Base-by-base conservation (phyloP, 1,140 invertebrate species). In the Anastatus disparis region DNA sequence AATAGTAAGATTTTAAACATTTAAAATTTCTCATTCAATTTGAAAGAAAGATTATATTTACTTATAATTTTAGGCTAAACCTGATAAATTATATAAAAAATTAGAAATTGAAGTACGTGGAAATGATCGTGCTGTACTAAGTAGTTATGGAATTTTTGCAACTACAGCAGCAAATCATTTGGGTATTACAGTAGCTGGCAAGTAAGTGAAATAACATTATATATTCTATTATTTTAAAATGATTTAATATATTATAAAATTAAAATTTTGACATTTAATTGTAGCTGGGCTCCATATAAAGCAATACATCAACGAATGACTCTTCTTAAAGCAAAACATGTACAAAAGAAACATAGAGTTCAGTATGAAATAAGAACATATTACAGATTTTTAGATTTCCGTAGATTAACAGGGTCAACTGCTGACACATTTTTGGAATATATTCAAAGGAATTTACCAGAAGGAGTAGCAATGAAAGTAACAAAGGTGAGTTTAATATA, bases 341-440 rank as follows among this genome's bases (percentile, higher is more conserved):
- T 97, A 76, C 92, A 95, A 78, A 98, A 97, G 83, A 98, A 98
- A 75, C 95, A 98, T 82, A 89, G 92, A 80, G 95, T 97, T 0
- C 97, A 99, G 77, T 99, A 99, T 87, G 97, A 99, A 89, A 89
- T 93, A 4, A 89, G 97, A 78, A 99, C 97, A 12, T 95, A 99
- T 84, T 97, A 92, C 83, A 89, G 91, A 68, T 93, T 94, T 78
- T 88, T 98, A 75, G 90, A 95, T 79, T 91, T 97, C 55, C 88
- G 92, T 71, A 88, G 91, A 75, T 79, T 99, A 3, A 99, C 98
- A 2, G 96, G 95, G 20, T 98, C 96, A 9, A 99, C 97, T 22
- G 92, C 96, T 53, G 95, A 96, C 74, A 99, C 97, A 22, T 96
- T 95, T 83, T 85, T 99, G 29, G 98, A 99, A 85, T 99, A 99